Percentiles rank a stretch among this genome's conserved stretches.
phyloP scores from a whole-genome alignment of 92 coral and sea anemone genomes.

The Pocillopora grandis region DNA sequence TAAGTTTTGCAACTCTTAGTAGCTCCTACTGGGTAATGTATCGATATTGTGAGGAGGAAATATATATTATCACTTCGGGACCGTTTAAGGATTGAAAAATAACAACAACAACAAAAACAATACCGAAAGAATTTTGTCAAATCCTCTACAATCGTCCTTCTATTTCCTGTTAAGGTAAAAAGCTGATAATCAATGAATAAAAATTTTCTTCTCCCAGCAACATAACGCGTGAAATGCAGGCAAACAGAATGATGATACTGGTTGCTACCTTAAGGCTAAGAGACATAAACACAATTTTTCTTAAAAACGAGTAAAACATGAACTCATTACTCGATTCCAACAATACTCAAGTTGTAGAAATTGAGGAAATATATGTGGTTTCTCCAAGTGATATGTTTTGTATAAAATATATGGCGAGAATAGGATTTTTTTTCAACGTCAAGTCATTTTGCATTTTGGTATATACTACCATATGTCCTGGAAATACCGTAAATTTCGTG shows the following conservation, averaged over 20 bases:
- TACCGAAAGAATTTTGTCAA: too few relatives aligned
- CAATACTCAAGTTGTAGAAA: background rate
- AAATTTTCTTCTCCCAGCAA: background rate
- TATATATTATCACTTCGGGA: too few relatives aligned
- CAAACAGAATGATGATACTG: background rate
- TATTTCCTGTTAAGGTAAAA: too few relatives aligned
- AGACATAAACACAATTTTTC: background rate
- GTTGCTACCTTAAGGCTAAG: background rate
- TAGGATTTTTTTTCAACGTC: background rate
- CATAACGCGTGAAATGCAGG: background rate
- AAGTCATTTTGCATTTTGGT: background rate
- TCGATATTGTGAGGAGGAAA: too few relatives aligned
- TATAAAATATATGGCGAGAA: slow-evolving; percentile 16
- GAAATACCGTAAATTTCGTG: background rate
- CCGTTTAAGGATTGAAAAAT: too few relatives aligned
- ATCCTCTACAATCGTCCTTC: too few relatives aligned
- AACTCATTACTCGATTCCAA: background rate
- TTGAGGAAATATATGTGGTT: background rate
- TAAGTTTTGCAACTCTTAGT: too few relatives aligned
- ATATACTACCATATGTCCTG: background rate
- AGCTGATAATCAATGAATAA: too few relatives aligned
- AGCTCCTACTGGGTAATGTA: too few relatives aligned
- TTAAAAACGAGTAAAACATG: background rate
- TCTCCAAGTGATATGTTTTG: background rate
- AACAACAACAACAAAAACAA: too few relatives aligned